Evolutionary conservation across 2,797 vertebrate genomes (phyloP).

Genomic region (Pipistrellus pygmaeus): DNA sequence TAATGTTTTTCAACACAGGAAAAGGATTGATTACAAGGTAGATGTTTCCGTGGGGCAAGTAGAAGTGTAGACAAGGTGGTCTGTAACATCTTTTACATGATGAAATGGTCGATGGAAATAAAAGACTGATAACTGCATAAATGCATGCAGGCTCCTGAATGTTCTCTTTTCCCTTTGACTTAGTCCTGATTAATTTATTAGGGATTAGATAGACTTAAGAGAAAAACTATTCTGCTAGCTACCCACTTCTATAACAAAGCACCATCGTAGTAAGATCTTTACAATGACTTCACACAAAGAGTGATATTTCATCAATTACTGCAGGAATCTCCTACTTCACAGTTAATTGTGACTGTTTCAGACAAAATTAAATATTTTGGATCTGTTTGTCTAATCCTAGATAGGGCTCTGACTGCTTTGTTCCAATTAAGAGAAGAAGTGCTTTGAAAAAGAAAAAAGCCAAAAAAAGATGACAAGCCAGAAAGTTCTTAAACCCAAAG

Average conservation of each 20-base stretch:
- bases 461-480: conserved; percentile 6
- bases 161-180: neutral
- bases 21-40: neutral
- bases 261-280: neutral
- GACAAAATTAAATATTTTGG: neutral
- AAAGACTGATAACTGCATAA: conserved; percentile 14
- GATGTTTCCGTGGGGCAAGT: neutral
- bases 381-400: neutral
- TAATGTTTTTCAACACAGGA: neutral
- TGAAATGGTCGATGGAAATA: neutral
- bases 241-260: neutral
- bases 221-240: conserved; percentile 32
- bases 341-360: neutral
- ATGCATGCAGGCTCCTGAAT: neutral
- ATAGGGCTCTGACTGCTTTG: neutral
- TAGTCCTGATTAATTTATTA: conserved; percentile 25
- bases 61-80: neutral
- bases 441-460: neutral
- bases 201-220: conserved; percentile 17
- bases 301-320: neutral
- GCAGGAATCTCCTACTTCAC: neutral
- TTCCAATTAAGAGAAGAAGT: neutral
- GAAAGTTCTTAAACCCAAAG: neutral
- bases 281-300: neutral
- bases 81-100: neutral